Evolutionary conservation across 2,888 invertebrate genomes (phyloP).

Genomic region (Serrognathus titanus): DNA sequence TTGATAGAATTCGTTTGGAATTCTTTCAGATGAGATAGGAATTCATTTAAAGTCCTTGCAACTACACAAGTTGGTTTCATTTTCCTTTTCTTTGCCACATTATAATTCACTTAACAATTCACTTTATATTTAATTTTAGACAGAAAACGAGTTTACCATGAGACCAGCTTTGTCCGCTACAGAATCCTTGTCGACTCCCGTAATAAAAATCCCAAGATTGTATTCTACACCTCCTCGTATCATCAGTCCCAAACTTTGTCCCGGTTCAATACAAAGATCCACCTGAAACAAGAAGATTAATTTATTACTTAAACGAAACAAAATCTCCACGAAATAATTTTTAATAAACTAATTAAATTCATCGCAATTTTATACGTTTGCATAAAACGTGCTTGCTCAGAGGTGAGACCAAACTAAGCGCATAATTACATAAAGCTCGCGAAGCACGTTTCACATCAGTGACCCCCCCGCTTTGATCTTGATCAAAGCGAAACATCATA

Average conservation of each 20-base stretch:
- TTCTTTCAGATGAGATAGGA: too few species aligned
- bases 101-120: too few species aligned
- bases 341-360: neutral
- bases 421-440: too few species aligned
- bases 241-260: conserved; percentile 89
- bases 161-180: conserved; percentile 89
- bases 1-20: too few species aligned
- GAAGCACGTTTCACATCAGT: too few species aligned
- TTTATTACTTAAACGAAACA: neutral
- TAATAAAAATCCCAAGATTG: conserved; percentile 92
- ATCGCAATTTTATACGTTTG: too few species aligned
- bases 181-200: conserved; percentile 91
- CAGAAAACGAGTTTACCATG: conserved; percentile 60
- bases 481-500: neutral
- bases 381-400: too few species aligned
- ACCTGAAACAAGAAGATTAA: conserved; percentile 55
- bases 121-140: neutral
- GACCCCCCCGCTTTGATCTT: too few species aligned
- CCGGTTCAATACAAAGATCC: conserved; percentile 83
- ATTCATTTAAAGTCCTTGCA: too few species aligned
- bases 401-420: too few species aligned
- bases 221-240: conserved; percentile 94
- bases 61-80: too few species aligned
- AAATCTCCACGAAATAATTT: neutral
- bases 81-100: too few species aligned